Evolutionary conservation across 2,888 invertebrate genomes (phyloP).

Genomic region (Tubulanus polymorphus): DNA sequence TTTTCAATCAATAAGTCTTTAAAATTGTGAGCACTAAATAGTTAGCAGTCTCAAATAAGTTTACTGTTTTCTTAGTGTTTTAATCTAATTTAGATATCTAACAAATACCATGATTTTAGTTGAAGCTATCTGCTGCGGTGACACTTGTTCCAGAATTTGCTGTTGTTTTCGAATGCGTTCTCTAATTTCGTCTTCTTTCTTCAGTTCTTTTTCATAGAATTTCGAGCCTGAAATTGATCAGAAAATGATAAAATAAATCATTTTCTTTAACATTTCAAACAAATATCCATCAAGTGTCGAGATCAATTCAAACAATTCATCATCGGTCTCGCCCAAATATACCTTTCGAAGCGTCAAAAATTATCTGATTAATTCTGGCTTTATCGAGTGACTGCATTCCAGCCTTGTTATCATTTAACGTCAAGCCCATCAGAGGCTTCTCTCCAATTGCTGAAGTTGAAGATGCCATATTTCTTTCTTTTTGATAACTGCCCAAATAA

Average conservation of each 20-base stretch:
- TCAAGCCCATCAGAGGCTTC: no score
- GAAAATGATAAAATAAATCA: not conserved
- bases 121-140: no score
- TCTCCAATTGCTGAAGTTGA: no score
- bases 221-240: constrained; percentile 52
- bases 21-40: no score
- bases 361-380: constrained; percentile 51
- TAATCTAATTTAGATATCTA: no score
- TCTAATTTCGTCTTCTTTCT: constrained; percentile 56
- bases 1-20: no score
- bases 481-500: no score
- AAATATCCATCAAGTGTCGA: not conserved
- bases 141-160: constrained; percentile 31
- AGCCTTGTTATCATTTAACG: constrained; percentile 54
- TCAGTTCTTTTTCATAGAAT: constrained; percentile 58
- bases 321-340: not conserved
- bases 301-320: not conserved
- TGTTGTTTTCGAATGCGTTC: constrained; percentile 52
- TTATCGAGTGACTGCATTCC: constrained; percentile 56
- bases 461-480: no score
- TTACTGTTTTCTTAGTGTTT: no score
- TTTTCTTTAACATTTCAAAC: not conserved
- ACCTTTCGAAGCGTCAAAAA: constrained; percentile 52
- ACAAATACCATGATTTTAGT: no score
- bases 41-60: no score